These are phyloP conservation scores for Drosophila helvetica DNA, from an alignment of 2,888 invertebrate species.

Conservation along the genomic window DNA sequence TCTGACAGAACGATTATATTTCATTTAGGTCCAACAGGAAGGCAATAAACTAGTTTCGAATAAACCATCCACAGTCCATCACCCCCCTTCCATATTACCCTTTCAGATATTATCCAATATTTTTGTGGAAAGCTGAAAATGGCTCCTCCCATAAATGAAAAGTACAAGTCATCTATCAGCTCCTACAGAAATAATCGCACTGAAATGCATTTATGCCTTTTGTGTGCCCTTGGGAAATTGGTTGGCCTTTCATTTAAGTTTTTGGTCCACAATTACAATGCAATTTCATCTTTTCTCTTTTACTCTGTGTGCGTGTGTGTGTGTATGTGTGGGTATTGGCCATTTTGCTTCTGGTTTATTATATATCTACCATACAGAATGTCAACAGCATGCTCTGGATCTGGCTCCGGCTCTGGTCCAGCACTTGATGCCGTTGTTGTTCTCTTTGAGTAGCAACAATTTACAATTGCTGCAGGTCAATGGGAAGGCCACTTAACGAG, in stretches of 20 bases:
- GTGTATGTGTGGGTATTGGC: not conserved
- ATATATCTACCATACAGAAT: constrained; percentile 1
- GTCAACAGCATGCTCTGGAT: constrained; percentile 22
- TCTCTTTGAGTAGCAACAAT: constrained; percentile 7
- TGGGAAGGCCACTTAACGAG: constrained; percentile 2
- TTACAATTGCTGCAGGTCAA: constrained; percentile 18
- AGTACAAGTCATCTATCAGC: not conserved
- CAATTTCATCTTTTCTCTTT: constrained; percentile 56
- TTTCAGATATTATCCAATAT: too few relatives aligned
- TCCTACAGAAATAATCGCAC: not conserved
- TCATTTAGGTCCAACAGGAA: too few relatives aligned
- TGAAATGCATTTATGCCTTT: not conserved
- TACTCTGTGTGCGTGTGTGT: not conserved
- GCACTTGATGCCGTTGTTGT: constrained; percentile 22
- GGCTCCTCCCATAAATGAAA: not conserved
- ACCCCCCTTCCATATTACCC: not conserved
- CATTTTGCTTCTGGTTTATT: not conserved
- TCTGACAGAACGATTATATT: too few relatives aligned
- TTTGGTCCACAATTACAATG: constrained; percentile 49
- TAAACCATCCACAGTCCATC: too few relatives aligned
- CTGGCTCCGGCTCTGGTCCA: constrained; percentile 3
- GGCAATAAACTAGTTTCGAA: too few relatives aligned
- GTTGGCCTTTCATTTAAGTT: not conserved
- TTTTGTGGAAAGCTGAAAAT: too few relatives aligned
- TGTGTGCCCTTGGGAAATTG: not conserved